Percentiles rank a stretch among this genome's conserved stretches.
phyloP scores from a whole-genome alignment of 2,113 vertebrate genomes.

The Dolichotis patagonum region DNA sequence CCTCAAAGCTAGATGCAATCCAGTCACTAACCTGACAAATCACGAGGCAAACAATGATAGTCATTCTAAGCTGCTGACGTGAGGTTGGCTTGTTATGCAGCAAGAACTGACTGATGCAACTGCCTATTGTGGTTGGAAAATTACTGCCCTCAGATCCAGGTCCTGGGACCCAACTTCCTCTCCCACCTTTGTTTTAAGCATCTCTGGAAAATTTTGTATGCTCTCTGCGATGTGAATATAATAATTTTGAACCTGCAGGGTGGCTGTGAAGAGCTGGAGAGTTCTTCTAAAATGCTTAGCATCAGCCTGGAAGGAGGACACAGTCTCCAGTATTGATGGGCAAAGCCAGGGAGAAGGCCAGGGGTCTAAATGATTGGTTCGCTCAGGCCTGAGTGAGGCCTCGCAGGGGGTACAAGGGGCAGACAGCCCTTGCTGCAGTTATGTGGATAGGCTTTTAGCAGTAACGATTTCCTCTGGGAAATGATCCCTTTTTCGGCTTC shows the following conservation, averaged over 20 bases:
- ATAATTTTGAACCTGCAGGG: neutral
- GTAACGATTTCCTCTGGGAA: neutral
- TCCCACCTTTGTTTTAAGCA: neutral
- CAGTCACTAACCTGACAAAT: neutral
- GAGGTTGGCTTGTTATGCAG: neutral
- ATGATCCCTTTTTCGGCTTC: neutral
- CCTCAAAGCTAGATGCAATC: neutral
- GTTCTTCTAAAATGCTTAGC: neutral
- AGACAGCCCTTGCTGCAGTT: neutral
- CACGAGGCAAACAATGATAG: neutral
- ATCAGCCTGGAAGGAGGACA: neutral
- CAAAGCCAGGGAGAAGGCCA: neutral
- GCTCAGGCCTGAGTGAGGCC: neutral
- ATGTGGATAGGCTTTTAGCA: neutral
- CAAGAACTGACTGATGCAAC: neutral
- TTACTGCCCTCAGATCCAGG: neutral
- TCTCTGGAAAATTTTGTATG: neutral
- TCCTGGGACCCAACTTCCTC: neutral
- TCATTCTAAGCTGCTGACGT: neutral
- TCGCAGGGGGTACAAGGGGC: neutral
- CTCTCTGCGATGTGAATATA: neutral
- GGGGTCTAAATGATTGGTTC: neutral
- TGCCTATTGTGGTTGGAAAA: neutral
- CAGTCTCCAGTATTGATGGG: neutral
- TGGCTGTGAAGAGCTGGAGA: neutral